Base-by-base conservation (phyloP, 2,113 vertebrate species). In the Promerops cafer region DNA sequence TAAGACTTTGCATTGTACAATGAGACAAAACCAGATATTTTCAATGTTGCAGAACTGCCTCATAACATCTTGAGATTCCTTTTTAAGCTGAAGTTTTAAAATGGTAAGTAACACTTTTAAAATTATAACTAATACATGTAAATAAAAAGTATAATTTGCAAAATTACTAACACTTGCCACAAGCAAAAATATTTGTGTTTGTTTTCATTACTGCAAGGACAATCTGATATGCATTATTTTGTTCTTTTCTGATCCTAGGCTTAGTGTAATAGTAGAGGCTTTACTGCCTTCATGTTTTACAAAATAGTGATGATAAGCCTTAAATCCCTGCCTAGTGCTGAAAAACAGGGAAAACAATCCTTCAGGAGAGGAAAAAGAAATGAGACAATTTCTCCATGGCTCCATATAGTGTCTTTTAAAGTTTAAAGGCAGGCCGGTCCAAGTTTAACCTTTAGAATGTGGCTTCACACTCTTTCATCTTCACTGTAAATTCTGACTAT, bases 51-150 rank as follows among this genome's bases (percentile, higher is more conserved):
- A 71, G 59, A 93, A 89, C 74, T 61, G 31, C 69, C 96, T 83
- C 93, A 70, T 37, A 94, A 35, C 17, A 69, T 88, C 83, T 75
- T 69, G 64, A 96, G 66, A 69, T 93, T 92, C 59, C 69, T 94
- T 97, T 93, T 42, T 42, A 86, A 89, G 56, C 4, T 77, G 59
- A 86, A 90, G 96, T 96, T 97, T 95, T 75, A 65, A 97, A 96
- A 96, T 79, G 2, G 71, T 92, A 92, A 89, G 37, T 91, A 93
- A 92, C 71, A 20, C 94, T 96, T 96, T 92, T 57, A 61, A 97
- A 97, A 90, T 94, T 2, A 77, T 90, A 86, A 94, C 50, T 89
- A 87, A 47, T 76, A 69, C 22, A 95, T 69, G 49, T 79, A 86
- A 89, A 89, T 35, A 31, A 60, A 95, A 96, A 93, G 17, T 88